Evolutionary conservation across 2,113 vertebrate species (phyloP).

Genomic region (Bombycilla garrulus): DNA sequence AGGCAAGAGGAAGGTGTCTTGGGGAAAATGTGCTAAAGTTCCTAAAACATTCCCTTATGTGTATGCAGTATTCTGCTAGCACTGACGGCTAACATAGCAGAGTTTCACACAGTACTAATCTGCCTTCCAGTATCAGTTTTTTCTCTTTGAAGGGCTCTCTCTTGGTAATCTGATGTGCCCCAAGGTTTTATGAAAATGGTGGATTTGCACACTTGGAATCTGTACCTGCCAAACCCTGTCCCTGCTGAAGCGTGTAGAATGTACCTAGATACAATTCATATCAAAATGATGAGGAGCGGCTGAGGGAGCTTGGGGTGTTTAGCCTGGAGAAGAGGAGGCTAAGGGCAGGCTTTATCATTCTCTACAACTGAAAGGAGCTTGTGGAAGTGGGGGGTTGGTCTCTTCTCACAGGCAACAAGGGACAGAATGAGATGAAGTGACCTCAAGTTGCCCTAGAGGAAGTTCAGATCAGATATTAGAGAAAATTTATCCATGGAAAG

Average conservation of each 20-base stretch:
- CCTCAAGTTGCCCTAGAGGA: background rate
- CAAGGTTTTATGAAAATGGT: background rate
- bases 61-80: background rate
- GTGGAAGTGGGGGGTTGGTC: background rate
- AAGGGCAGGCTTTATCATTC: too few species aligned
- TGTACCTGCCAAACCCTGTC: background rate
- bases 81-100: too few species aligned
- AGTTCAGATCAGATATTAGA: background rate
- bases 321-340: background rate
- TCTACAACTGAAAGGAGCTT: background rate
- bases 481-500: background rate
- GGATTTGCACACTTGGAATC: background rate
- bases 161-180: background rate
- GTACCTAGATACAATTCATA: fast-evolving
- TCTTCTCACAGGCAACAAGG: too few species aligned
- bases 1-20: background rate
- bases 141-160: background rate
- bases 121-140: background rate
- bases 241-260: fast-evolving
- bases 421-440: background rate
- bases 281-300: background rate
- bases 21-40: background rate
- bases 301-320: background rate
- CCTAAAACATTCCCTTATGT: background rate
- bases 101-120: background rate